A percentile compares a stretch with the other conserved stretches of the same genome.
Conservation (phyloP, 2,797 vertebrate genomes). For the Otolemur crassicaudatus region DNA sequence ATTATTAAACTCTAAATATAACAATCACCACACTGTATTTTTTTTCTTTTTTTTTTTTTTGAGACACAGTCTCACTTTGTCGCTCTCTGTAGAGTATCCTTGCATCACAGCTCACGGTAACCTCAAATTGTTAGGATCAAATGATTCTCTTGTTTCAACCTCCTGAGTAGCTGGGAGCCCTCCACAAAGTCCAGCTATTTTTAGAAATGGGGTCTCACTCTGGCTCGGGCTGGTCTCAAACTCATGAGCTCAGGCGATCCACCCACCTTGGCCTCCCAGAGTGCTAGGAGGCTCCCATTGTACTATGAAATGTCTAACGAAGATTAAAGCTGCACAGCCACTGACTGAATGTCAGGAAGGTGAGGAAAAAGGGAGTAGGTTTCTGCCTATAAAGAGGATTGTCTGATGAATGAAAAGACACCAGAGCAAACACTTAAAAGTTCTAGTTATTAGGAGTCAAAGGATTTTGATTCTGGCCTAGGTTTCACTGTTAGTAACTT, state of each 20-base stretch:
- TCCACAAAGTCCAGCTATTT: no score
- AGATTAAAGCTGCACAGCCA: not conserved
- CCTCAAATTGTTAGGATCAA: no score
- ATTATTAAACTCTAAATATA: not conserved
- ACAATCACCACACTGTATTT: not conserved
- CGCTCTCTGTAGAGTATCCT: no score
- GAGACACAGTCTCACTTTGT: no score
- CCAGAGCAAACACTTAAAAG: not conserved
- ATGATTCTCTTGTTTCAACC: no score
- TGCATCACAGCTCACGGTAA: no score
- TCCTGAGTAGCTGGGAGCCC: no score
- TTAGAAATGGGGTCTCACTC: no score
- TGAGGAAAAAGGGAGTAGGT: not conserved
- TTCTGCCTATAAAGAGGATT: not conserved
- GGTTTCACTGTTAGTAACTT: not conserved
- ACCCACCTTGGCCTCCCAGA: no score
- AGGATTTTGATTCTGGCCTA: not conserved
- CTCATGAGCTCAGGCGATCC: no score
- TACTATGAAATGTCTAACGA: not conserved
- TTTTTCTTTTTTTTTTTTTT: no score
- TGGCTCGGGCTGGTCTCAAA: no score
- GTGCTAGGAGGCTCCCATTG: not conserved
- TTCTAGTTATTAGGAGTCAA: not conserved
- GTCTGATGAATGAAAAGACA: not conserved
- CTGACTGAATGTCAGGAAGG: not conserved